These are phyloP conservation scores for Antechinus flavipes DNA, from an alignment of 2,113 vertebrate species.

Conservation along the genomic window DNA sequence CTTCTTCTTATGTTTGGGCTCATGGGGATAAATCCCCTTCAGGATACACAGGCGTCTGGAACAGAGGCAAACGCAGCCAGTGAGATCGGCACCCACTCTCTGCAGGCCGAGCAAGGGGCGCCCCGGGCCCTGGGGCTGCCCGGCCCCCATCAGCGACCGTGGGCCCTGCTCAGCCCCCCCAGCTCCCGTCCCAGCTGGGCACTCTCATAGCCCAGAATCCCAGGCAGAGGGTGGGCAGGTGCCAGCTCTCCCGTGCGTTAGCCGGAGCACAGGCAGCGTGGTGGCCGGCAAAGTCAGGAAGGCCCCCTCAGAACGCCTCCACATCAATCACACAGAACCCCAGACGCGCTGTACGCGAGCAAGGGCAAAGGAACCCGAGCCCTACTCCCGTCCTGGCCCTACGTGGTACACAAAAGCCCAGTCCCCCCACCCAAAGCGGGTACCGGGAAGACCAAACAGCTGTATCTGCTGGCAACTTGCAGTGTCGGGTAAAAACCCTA, in stretches of 20 bases:
- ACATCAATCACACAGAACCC: not conserved
- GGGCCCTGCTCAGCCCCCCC: not conserved
- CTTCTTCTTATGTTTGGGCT: constrained; percentile 98
- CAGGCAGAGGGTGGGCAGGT: not conserved
- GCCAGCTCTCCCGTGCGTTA: not conserved
- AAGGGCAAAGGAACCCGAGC: not conserved
- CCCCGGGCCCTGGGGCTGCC: too few species aligned
- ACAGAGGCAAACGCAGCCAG: constrained; percentile 17
- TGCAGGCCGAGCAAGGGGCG: not conserved
- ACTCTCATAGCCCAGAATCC: too few species aligned
- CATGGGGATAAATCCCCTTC: constrained; percentile 98
- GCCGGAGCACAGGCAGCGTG: too few species aligned
- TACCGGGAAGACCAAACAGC: not conserved
- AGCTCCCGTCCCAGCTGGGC: not conserved
- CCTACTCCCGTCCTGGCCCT: too few species aligned
- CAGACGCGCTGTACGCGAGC: not conserved
- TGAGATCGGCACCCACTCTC: accelerated
- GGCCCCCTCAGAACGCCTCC: not conserved
- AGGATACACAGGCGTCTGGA: constrained; percentile 95
- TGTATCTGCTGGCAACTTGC: too few species aligned
- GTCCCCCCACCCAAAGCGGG: not conserved
- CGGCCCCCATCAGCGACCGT: not conserved
- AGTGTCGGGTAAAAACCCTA: not conserved
- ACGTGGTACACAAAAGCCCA: too few species aligned
- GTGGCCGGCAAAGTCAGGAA: not conserved